Conservation (phyloP, 2,888 invertebrate genomes). For the Ganaspis brasiliensis region DNA sequence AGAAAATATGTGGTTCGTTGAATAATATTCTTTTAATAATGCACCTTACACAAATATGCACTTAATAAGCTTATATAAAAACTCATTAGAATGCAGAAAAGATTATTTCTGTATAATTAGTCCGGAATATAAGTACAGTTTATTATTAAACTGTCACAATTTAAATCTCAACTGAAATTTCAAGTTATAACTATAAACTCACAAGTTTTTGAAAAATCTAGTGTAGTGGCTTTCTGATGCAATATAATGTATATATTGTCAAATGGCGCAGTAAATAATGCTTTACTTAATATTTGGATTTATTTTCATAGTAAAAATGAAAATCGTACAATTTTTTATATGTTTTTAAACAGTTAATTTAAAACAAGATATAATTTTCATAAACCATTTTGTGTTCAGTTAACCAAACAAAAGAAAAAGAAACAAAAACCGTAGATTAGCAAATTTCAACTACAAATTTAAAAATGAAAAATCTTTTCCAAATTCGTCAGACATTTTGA, state of each 20-base stretch:
- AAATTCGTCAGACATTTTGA: no score
- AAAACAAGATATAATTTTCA: no score
- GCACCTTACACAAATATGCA: not conserved
- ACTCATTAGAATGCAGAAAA: conserved; percentile 2
- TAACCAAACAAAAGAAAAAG: no score
- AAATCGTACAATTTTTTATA: no score
- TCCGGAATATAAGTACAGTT: not conserved
- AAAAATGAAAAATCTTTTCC: no score
- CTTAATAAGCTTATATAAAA: conserved; percentile 3
- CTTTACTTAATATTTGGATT: no score
- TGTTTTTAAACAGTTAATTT: no score
- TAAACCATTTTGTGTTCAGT: no score
- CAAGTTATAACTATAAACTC: not conserved
- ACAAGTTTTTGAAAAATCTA: not conserved
- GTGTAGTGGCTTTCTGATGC: not conserved
- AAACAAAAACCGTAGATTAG: no score
- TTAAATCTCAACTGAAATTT: not conserved
- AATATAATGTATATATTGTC: not conserved
- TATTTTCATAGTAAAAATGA: no score
- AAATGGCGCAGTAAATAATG: no score
- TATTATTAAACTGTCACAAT: not conserved
- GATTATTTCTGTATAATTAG: not conserved
- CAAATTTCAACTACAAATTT: no score
- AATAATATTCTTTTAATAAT: not conserved
- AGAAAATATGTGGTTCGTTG: not conserved